phyloP scores from a whole-genome alignment of 2,888 invertebrate genomes.

The Ornithoptera priamus region DNA sequence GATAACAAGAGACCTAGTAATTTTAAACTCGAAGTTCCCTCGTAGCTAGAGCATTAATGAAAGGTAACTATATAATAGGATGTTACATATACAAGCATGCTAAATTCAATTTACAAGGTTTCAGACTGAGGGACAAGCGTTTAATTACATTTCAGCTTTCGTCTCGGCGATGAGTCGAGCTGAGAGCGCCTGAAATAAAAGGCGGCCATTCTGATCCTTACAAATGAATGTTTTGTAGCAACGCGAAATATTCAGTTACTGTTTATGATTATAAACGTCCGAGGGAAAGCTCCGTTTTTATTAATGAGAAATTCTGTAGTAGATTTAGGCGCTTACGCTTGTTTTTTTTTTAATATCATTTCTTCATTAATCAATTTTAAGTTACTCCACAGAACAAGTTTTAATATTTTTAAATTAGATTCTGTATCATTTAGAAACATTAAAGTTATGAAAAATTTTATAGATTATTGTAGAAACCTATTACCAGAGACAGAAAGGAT shows the following conservation, averaged over 20 bases:
- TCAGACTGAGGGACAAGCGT: slow-evolving; percentile 17
- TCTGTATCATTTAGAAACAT: too few relatives aligned
- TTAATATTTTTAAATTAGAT: too few relatives aligned
- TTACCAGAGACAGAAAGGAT: too few relatives aligned
- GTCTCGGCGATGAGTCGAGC: slow-evolving; percentile 2
- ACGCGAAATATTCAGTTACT: slow-evolving; percentile 15
- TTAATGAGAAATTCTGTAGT: not conserved
- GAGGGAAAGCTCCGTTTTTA: not conserved
- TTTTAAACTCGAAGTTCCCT: not conserved
- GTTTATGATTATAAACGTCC: not conserved
- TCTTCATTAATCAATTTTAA: too few relatives aligned
- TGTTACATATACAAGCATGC: slow-evolving; percentile 6
- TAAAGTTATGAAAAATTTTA: too few relatives aligned
- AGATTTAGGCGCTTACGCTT: too few relatives aligned
- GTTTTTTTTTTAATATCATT: too few relatives aligned
- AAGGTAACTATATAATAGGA: slow-evolving; percentile 2
- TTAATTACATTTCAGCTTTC: slow-evolving; percentile 22
- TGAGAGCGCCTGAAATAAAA: slow-evolving; percentile 1
- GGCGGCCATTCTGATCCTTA: not conserved
- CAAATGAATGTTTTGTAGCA: slow-evolving; percentile 5
- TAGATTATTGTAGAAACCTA: too few relatives aligned
- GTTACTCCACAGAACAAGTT: too few relatives aligned
- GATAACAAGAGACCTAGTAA: too few relatives aligned
- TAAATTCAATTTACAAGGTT: slow-evolving; percentile 19
- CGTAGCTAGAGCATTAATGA: slow-evolving; percentile 3